A percentile compares a stretch with the other conserved stretches of the same genome.
Conservation (phyloP, 2,797 vertebrate genomes). For the Poliocrania exsul region DNA sequence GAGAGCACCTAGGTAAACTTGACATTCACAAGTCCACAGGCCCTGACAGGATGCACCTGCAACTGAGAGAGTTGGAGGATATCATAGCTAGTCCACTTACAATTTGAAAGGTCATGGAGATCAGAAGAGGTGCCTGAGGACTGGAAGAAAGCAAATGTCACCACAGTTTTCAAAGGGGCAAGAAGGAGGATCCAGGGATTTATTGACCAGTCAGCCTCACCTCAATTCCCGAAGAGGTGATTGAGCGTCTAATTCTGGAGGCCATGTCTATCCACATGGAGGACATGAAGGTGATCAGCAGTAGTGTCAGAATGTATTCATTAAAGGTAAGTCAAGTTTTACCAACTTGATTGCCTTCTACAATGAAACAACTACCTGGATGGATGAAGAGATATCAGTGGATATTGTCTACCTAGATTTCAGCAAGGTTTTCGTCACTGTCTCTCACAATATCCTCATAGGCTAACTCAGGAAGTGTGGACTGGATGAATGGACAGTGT, state of each 20-base stretch:
- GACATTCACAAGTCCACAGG: fast-evolving
- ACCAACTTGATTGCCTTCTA: not conserved
- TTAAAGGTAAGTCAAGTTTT: not conserved
- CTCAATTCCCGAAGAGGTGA: not conserved
- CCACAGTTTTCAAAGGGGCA: not conserved
- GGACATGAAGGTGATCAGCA: not conserved
- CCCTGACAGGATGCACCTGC: not conserved
- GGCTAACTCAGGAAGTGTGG: not conserved
- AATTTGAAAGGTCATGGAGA: not conserved
- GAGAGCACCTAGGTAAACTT: not conserved
- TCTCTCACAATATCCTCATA: not conserved
- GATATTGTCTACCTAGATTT: not conserved
- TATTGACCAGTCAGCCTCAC: not conserved
- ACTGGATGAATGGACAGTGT: not conserved
- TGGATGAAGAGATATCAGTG: not conserved
- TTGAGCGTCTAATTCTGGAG: not conserved
- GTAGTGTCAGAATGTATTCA: not conserved
- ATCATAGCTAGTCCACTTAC: fast-evolving
- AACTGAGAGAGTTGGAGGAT: not conserved
- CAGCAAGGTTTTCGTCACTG: not conserved
- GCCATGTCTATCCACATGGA: not conserved
- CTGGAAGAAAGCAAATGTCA: not conserved
- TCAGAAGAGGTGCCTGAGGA: not conserved
- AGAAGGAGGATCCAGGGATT: not conserved
- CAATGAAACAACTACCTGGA: not conserved